Percentiles rank a stretch among this genome's conserved stretches.
phyloP scores from a whole-genome alignment of 2,113 vertebrate species.

The Dunckerocampus dactyliophorus region DNA sequence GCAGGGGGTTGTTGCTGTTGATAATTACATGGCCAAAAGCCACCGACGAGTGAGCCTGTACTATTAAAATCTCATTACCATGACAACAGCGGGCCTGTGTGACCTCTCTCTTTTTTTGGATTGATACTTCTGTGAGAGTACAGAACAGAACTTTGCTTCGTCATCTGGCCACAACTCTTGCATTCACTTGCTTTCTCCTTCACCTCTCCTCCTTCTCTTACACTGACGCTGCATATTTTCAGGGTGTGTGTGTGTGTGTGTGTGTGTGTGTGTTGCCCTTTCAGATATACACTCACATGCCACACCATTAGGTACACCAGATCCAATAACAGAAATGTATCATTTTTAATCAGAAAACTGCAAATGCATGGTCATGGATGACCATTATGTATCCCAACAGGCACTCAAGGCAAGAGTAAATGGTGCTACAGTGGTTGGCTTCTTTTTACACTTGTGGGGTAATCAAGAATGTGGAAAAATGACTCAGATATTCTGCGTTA shows the following conservation, averaged over 20 bases:
- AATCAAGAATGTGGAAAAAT: too few relatives aligned
- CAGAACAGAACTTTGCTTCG: constrained; percentile 45
- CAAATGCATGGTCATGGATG: too few relatives aligned
- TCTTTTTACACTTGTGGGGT: too few relatives aligned
- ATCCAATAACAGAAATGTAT: not conserved
- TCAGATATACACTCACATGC: not conserved
- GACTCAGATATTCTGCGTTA: too few relatives aligned
- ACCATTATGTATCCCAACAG: too few relatives aligned
- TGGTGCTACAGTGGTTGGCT: too few relatives aligned
- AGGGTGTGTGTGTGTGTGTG: constrained; percentile 22
- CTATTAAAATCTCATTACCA: constrained; percentile 36
- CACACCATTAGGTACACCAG: not conserved
- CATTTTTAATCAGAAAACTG: too few relatives aligned
- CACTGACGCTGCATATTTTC: constrained; percentile 23
- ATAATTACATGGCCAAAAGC: constrained; percentile 33
- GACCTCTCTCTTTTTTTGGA: constrained; percentile 14
- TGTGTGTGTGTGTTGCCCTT: constrained; percentile 3
- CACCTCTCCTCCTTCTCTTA: constrained; percentile 36
- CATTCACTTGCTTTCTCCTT: constrained; percentile 38
- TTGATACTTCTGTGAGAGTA: constrained; percentile 20
- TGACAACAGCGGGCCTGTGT: constrained; percentile 39
- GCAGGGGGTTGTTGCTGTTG: not conserved
- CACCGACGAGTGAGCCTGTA: constrained; percentile 6
- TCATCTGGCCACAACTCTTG: constrained; percentile 37
- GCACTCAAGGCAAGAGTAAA: too few relatives aligned